These are phyloP conservation scores for Otocyon megalotis DNA, from an alignment of 2,113 vertebrate genomes.

Conservation along the genomic window DNA sequence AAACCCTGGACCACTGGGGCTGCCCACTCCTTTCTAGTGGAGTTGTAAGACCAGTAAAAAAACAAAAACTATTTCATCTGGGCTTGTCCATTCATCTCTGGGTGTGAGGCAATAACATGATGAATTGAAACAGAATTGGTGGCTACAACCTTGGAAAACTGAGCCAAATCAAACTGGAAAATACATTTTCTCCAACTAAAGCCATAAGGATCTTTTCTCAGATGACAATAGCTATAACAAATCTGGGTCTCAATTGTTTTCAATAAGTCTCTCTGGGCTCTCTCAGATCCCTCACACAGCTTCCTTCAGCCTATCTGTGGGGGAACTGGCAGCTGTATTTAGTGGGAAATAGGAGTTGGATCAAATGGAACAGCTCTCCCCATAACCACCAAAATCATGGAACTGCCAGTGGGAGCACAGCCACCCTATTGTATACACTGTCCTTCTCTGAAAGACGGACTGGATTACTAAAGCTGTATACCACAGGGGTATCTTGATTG, in stretches of 20 bases:
- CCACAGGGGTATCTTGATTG: not conserved
- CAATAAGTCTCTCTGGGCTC: not conserved
- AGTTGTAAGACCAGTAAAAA: not conserved
- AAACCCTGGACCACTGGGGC: too few species aligned
- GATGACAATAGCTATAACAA: slow-evolving; percentile 31
- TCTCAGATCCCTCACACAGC: not conserved
- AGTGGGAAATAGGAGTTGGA: not conserved
- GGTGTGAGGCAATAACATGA: not conserved
- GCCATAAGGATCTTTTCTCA: not conserved
- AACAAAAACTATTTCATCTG: not conserved
- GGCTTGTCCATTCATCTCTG: not conserved
- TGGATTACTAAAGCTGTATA: not conserved
- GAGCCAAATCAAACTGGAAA: slow-evolving; percentile 6
- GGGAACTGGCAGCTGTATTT: not conserved
- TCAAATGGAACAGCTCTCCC: not conserved
- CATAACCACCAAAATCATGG: not conserved
- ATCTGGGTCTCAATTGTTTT: slow-evolving; percentile 32
- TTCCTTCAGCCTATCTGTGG: not conserved
- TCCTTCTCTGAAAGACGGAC: not conserved
- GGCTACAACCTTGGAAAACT: slow-evolving; percentile 25
- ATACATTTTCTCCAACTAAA: slow-evolving; percentile 29
- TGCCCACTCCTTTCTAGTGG: not conserved
- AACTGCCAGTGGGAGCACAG: too few species aligned
- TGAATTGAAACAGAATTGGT: not conserved
- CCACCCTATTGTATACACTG: not conserved